These are phyloP conservation scores for Perca fluviatilis DNA, from an alignment of 2,113 vertebrate genomes.

Conservation along the genomic window DNA sequence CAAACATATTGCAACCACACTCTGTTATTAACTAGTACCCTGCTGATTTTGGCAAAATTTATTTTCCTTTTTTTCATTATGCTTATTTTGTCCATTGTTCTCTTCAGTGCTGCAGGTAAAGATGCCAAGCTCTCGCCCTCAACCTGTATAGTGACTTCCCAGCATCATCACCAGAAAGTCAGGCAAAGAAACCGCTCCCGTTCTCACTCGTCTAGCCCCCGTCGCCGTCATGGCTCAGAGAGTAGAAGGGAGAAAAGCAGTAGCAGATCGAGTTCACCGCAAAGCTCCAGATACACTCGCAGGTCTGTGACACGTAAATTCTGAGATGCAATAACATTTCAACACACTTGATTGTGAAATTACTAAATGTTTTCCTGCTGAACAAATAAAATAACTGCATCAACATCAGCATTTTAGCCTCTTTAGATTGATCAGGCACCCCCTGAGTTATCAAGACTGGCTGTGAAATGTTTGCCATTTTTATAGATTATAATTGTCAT, in stretches of 20 bases:
- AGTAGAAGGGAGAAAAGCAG: slow-evolving; percentile 22
- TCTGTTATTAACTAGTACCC: too few relatives aligned
- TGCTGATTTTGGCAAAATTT: too few relatives aligned
- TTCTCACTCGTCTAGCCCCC: slow-evolving; percentile 70
- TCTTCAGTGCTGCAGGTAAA: slow-evolving; percentile 31
- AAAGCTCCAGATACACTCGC: slow-evolving; percentile 25
- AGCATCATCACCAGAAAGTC: slow-evolving; percentile 25
- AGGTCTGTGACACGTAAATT: slow-evolving; percentile 44
- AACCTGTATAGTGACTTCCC: slow-evolving; percentile 32
- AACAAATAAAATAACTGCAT: background rate
- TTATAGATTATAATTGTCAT: background rate
- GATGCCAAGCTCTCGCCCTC: background rate
- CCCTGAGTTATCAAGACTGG: background rate
- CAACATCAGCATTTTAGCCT: background rate
- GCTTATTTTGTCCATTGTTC: background rate
- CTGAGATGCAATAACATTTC: background rate
- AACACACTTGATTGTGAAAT: background rate
- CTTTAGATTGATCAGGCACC: background rate
- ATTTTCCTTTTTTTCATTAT: too few relatives aligned
- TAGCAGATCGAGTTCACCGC: slow-evolving; percentile 27
- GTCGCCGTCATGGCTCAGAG: slow-evolving; percentile 16
- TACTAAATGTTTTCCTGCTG: background rate
- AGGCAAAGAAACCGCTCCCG: slow-evolving; percentile 38
- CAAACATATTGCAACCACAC: too few relatives aligned
- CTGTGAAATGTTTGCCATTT: background rate